Evolutionary conservation across 1,140 invertebrate genomes (phyloP).

Genomic region (Drosophila yakuba): DNA sequence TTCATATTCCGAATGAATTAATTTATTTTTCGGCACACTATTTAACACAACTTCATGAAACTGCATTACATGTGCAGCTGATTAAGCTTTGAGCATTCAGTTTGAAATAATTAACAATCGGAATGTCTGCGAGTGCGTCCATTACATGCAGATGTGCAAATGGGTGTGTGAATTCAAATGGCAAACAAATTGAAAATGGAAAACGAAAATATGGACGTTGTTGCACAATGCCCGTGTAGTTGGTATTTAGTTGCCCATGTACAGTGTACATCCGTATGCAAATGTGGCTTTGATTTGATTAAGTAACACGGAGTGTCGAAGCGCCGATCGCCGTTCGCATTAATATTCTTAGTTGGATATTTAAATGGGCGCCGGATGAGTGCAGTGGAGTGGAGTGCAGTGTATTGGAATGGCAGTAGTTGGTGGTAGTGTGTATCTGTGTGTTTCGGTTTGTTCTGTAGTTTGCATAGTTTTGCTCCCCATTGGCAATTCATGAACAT

Average conservation of each 20-base stretch:
- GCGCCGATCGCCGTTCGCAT: constrained; percentile 28
- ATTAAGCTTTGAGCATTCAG: constrained; percentile 7
- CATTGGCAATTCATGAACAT: constrained; percentile 55
- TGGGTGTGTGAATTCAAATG: constrained; percentile 41
- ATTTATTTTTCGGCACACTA: too few relatives aligned
- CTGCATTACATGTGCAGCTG: not conserved
- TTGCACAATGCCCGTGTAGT: constrained; percentile 25
- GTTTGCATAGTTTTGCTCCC: constrained; percentile 59
- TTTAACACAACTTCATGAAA: too few relatives aligned
- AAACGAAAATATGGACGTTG: constrained; percentile 29
- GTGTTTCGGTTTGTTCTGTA: constrained; percentile 18
- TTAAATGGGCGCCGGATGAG: constrained; percentile 32
- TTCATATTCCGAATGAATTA: too few relatives aligned
- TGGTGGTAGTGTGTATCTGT: not conserved
- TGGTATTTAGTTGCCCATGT: constrained; percentile 11
- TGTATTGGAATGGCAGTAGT: not conserved
- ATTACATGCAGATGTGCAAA: constrained; percentile 44
- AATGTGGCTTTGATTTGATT: constrained; percentile 46
- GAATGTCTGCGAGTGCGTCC: constrained; percentile 5
- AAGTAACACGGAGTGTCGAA: constrained; percentile 37
- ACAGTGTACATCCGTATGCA: constrained; percentile 15
- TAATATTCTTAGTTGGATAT: constrained; percentile 50
- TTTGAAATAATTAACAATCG: constrained; percentile 9
- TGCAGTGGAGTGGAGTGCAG: not conserved
- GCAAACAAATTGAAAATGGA: constrained; percentile 43